These are phyloP conservation scores for Clangula hyemalis DNA, from an alignment of 2,797 vertebrate genomes.

Conservation along the genomic window DNA sequence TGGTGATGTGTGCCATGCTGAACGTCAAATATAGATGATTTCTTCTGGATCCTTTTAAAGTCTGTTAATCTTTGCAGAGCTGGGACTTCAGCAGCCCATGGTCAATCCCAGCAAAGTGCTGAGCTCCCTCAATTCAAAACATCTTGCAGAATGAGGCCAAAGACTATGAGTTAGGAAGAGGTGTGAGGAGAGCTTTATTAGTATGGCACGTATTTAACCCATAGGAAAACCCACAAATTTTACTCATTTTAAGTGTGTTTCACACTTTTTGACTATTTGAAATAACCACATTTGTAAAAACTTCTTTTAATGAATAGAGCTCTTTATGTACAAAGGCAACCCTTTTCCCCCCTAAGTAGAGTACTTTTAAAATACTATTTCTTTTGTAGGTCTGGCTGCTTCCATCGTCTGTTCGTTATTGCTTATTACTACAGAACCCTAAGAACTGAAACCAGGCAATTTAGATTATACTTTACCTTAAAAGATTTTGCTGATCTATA, in stretches of 20 bases:
- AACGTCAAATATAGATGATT: neutral
- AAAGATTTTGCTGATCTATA: neutral
- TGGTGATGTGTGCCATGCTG: neutral
- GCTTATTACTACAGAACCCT: slow-evolving; percentile 60
- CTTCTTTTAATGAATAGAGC: slow-evolving; percentile 63
- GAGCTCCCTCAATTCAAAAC: slow-evolving; percentile 34
- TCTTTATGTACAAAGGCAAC: slow-evolving; percentile 70
- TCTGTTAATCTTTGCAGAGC: neutral
- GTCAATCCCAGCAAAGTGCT: neutral
- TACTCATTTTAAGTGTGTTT: slow-evolving; percentile 65
- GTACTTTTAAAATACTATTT: slow-evolving; percentile 54
- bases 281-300: slow-evolving; percentile 68
- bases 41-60: neutral
- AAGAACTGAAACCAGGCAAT: neutral
- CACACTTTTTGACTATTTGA: slow-evolving; percentile 61
- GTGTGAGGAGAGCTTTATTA: slow-evolving; percentile 64
- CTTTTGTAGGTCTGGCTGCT: slow-evolving; percentile 77
- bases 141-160: slow-evolving; percentile 47
- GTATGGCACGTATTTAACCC: slow-evolving; percentile 55
- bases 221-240: slow-evolving; percentile 60
- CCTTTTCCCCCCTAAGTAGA: neutral
- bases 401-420: slow-evolving; percentile 75
- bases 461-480: neutral
- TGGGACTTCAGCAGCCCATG: neutral
- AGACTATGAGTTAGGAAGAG: slow-evolving; percentile 6